Percentiles rank a stretch among this genome's conserved stretches.
Evolutionary conservation across 2,888 invertebrate genomes (phyloP).

Genomic region (Lagria hirta): DNA sequence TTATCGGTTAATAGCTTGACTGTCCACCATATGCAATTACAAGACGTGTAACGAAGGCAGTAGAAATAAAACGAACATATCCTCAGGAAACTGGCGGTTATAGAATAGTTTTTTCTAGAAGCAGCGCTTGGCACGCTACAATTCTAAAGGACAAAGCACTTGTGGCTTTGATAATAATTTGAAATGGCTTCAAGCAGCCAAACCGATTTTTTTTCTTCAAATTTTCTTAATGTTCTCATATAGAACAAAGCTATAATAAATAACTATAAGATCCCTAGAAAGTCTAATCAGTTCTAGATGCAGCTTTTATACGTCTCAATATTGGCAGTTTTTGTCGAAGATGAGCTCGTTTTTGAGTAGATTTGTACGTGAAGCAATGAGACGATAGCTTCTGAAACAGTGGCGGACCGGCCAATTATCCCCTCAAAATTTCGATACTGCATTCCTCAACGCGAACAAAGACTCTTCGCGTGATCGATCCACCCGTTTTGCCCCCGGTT

Average conservation of each 20-base stretch:
- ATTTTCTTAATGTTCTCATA: not conserved
- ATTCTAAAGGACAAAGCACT: constrained; percentile 11
- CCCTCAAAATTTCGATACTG: constrained; percentile 32
- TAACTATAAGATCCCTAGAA: constrained; percentile 18
- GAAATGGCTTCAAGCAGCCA: constrained; percentile 3
- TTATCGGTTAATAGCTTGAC: constrained; percentile 30
- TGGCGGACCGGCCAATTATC: constrained; percentile 26
- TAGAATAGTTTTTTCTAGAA: constrained; percentile 12
- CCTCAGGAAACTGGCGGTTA: constrained; percentile 33
- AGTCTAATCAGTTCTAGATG: constrained; percentile 16
- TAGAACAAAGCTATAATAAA: constrained; percentile 19
- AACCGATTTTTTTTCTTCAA: not conserved
- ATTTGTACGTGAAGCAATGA: constrained; percentile 7
- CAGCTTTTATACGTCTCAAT: constrained; percentile 12
- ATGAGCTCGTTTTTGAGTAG: not conserved
- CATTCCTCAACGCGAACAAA: constrained; percentile 46
- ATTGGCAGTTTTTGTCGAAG: not conserved
- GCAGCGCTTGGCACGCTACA: constrained; percentile 32
- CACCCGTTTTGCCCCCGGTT: constrained; percentile 45
- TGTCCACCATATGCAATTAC: constrained; percentile 32
- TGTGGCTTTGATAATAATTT: constrained; percentile 11
- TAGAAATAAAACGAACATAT: constrained; percentile 28
- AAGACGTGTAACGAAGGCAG: constrained; percentile 20
- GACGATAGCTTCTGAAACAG: constrained; percentile 17
- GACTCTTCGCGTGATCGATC: constrained; percentile 45